These are phyloP conservation scores for Pteropus alecto DNA, from an alignment of 2,113 vertebrate genomes.

Conservation along the genomic window DNA sequence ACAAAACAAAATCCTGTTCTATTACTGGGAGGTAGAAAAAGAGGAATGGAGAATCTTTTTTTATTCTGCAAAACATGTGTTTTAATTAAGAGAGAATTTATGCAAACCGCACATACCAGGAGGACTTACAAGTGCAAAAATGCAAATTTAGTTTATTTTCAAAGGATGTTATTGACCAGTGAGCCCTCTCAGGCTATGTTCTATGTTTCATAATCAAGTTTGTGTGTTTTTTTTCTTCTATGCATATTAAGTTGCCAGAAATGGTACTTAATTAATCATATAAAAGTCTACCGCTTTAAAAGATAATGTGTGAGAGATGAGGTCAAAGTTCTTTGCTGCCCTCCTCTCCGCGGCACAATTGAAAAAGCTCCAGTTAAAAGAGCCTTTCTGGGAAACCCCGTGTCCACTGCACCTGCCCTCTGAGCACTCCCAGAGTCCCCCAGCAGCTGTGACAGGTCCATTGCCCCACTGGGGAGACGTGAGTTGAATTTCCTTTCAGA, in stretches of 20 bases:
- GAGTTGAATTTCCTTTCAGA: background rate
- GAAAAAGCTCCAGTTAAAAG: background rate
- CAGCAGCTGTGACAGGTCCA: background rate
- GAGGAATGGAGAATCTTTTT: background rate
- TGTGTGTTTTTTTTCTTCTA: background rate
- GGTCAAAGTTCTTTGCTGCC: constrained; percentile 16
- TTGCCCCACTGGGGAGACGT: background rate
- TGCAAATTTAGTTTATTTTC: constrained; percentile 66
- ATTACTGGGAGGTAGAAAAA: constrained; percentile 8
- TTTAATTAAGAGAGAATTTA: constrained; percentile 67
- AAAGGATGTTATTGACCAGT: constrained; percentile 64
- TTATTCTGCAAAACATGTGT: constrained; percentile 41
- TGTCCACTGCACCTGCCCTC: background rate
- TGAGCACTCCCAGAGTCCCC: background rate
- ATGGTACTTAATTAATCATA: constrained; percentile 55
- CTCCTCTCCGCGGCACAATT: background rate
- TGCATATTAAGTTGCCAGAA: constrained; percentile 49
- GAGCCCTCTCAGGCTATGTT: constrained; percentile 17
- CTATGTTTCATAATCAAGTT: constrained; percentile 41
- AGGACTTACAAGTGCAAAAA: constrained; percentile 64
- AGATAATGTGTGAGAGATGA: constrained; percentile 43
- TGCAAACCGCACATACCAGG: constrained; percentile 39
- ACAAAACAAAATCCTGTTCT: background rate
- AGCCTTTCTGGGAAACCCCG: background rate
- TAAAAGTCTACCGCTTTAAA: constrained; percentile 42